Base-by-base conservation (phyloP, 53 echinoderm and acorn worm genomes). In the Echinarachnius parma region DNA sequence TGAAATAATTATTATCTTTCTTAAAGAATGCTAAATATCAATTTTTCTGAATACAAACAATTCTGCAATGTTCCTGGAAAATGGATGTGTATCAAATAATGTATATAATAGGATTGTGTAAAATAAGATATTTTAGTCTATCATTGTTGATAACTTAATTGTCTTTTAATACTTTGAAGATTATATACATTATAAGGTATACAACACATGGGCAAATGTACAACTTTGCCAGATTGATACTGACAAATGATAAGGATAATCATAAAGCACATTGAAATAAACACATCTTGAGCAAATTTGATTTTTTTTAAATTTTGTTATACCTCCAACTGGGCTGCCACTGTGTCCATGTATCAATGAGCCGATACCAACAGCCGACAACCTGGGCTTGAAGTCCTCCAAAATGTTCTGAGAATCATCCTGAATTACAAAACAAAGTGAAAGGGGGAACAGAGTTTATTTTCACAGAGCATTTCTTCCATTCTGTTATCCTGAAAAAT, bases 321-420 rank as follows among this genome's bases (percentile, higher is more conserved):
- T 53, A 53, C 70, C 70, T 69, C 70, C 70, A 4, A 69, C 70
- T 52, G 70, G 70, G 13, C 4, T 69, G 34, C 54, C 70, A 53
- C 25, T 32, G 24, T 69, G 70, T 53, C 70, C 70, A 53, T 53
- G 50, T 2, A 69, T 53, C 34, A 53, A 11, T 33, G 53, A 34
- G 9, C 3, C 4, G 35, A 53, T 69, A 22, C 53, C 34, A 21
- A 53, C 53, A 22, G 50, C 25, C 14, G 30, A 27, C 53, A 69
- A 22, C 53, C 53, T 69, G 20, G 34, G 16, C 53, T 28, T 53
- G 70, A 35, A 53, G 7, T 30, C 53, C 25, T 69, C 70, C 4
- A 69, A 35, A 53, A 69, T 53, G 11, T 13, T 5, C 1, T 4
- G 31, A 32, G 70, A 21, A 3, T 23, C 24, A 34, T 69, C 70